These are phyloP conservation scores for Osmerus mordax DNA, from an alignment of 2,113 vertebrate genomes.

Conservation along the genomic window DNA sequence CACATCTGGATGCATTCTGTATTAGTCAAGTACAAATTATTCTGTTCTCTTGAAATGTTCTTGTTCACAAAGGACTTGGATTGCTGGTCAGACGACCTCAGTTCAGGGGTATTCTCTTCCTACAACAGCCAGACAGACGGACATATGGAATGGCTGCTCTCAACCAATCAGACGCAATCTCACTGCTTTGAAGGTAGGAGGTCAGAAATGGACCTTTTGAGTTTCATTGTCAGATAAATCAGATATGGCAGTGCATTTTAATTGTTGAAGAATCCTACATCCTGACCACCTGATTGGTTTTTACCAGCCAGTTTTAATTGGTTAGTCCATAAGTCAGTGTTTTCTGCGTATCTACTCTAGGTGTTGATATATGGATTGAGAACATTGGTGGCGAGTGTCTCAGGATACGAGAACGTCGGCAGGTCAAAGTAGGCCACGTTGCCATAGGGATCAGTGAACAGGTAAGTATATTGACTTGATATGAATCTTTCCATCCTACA, in stretches of 20 bases:
- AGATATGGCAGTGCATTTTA: too few relatives aligned
- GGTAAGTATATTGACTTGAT: constrained; percentile 64
- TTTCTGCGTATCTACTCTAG: constrained; percentile 55
- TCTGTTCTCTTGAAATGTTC: background rate
- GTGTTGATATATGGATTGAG: constrained; percentile 89
- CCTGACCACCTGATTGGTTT: too few relatives aligned
- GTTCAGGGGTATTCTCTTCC: constrained; percentile 90
- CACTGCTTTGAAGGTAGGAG: constrained; percentile 81
- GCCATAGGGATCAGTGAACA: constrained; percentile 91
- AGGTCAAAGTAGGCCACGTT: constrained; percentile 87
- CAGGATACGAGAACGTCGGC: constrained; percentile 85
- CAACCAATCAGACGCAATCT: constrained; percentile 68
- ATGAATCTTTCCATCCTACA: background rate
- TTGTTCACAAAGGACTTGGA: constrained; percentile 73
- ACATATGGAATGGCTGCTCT: constrained; percentile 74
- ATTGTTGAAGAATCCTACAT: too few relatives aligned
- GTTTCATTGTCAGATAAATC: too few relatives aligned
- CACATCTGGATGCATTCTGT: background rate
- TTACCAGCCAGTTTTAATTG: background rate
- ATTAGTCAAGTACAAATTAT: background rate
- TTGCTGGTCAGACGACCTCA: constrained; percentile 85
- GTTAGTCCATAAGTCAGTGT: background rate
- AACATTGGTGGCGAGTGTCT: constrained; percentile 83
- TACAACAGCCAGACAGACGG: constrained; percentile 81
- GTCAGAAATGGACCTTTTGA: too few relatives aligned